Conservation (phyloP, 2,113 vertebrate genomes). For the Silurus asotus region DNA sequence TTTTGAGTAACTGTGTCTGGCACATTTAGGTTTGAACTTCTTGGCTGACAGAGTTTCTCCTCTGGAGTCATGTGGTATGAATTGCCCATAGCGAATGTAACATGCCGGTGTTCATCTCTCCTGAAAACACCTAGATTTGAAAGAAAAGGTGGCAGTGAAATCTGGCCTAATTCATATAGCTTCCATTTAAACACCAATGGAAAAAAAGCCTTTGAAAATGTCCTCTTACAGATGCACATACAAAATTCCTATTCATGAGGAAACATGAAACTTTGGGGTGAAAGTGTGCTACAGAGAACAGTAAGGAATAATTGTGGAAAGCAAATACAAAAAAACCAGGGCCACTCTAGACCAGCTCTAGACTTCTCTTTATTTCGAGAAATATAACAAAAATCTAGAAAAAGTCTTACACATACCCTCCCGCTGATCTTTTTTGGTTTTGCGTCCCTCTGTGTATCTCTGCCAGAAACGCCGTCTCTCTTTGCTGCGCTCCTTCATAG, state of each 20-base stretch:
- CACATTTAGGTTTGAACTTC: background rate
- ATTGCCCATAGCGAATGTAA: conserved; percentile 50
- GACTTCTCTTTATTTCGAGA: background rate
- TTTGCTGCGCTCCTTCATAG: conserved; percentile 80
- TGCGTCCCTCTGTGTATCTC: conserved; percentile 57
- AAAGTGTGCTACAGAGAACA: conserved; percentile 16
- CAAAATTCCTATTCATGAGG: conserved; percentile 30
- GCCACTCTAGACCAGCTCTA: background rate
- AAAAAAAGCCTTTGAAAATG: background rate
- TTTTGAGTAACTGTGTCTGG: conserved; percentile 38
- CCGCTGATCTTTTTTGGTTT: conserved; percentile 62
- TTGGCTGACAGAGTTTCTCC: background rate
- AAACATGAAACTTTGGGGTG: background rate
- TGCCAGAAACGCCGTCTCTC: conserved; percentile 74
- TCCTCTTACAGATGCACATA: background rate
- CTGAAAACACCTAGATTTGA: background rate
- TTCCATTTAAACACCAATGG: background rate
- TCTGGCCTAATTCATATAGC: conserved; percentile 15
- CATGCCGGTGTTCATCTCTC: conserved; percentile 32
- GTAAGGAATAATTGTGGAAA: background rate
- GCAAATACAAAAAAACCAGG: conserved; percentile 15
- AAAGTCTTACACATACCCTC: conserved; percentile 68
- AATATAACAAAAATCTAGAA: background rate
- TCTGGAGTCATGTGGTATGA: conserved; percentile 35
- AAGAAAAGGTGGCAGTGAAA: background rate